Percentiles rank a stretch among this genome's conserved stretches.
Evolutionary conservation across 2,113 vertebrate species (phyloP).

Genomic region (Morone saxatilis): DNA sequence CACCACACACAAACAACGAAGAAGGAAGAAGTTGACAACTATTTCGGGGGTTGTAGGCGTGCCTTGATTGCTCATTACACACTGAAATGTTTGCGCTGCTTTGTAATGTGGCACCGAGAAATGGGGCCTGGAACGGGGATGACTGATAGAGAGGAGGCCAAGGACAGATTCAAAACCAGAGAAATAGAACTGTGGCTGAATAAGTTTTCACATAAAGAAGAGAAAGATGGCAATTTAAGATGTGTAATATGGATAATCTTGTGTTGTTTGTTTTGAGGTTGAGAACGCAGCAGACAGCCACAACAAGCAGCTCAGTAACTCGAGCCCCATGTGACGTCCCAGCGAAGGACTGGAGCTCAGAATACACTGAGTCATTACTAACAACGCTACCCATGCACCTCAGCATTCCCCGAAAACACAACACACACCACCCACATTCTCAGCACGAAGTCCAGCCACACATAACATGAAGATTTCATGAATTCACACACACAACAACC

Average conservation of each 20-base stretch:
- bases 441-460: slow-evolving; percentile 5
- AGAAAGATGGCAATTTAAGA: no score
- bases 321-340: slow-evolving; percentile 77
- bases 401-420: slow-evolving; percentile 44
- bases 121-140: no score
- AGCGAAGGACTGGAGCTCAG: slow-evolving; percentile 59
- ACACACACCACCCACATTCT: slow-evolving; percentile 4
- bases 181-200: no score
- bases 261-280: slow-evolving; percentile 40
- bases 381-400: slow-evolving; percentile 44
- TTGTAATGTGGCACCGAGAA: no score
- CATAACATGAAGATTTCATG: neutral
- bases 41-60: no score
- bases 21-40: no score
- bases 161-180: no score
- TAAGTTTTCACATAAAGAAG: no score
- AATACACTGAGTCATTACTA: slow-evolving; percentile 65
- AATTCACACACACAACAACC: slow-evolving; percentile 3
- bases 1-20: no score
- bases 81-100: no score
- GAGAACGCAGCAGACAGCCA: slow-evolving; percentile 48
- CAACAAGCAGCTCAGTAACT: slow-evolving; percentile 65
- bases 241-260: neutral
- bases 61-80: no score
- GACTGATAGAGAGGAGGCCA: no score